Conservation (phyloP, 2,888 invertebrate species). For the Calliopum simillimum region DNA sequence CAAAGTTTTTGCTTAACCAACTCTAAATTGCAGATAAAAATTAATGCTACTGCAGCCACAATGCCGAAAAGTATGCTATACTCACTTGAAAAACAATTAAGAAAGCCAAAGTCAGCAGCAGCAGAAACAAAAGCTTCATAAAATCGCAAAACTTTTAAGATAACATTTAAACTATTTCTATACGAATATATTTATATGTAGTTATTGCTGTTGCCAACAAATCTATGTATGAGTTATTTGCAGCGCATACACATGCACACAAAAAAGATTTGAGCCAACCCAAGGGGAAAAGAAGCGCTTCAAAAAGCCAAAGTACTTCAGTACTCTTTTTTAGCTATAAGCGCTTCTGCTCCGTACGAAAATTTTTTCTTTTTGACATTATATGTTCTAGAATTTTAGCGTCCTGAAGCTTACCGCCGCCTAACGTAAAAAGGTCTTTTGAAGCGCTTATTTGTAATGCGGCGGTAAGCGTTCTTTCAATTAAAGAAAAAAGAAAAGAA, state of each 20-base stretch:
- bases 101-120: conserved; percentile 2
- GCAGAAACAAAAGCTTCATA: background rate
- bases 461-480: no score
- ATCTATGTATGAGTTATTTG: conserved; percentile 3
- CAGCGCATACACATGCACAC: background rate
- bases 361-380: no score
- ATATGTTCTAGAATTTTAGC: no score
- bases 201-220: background rate
- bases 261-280: background rate
- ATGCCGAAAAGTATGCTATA: conserved; percentile 2
- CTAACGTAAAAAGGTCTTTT: no score
- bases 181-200: no score
- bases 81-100: conserved; percentile 9
- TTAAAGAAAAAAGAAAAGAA: no score
- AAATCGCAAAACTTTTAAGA: conserved; percentile 14
- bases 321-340: no score
- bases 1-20: conserved; percentile 4
- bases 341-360: no score
- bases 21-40: conserved; percentile 8
- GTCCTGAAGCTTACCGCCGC: no score
- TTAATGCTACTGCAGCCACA: background rate
- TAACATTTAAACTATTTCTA: conserved; percentile 8
- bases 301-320: no score
- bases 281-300: no score
- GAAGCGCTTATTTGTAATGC: no score